Percentiles rank a stretch among this genome's conserved stretches.
Evolutionary conservation across 2,113 vertebrate species (phyloP).

Genomic region (Ailuropoda melanoleuca): DNA sequence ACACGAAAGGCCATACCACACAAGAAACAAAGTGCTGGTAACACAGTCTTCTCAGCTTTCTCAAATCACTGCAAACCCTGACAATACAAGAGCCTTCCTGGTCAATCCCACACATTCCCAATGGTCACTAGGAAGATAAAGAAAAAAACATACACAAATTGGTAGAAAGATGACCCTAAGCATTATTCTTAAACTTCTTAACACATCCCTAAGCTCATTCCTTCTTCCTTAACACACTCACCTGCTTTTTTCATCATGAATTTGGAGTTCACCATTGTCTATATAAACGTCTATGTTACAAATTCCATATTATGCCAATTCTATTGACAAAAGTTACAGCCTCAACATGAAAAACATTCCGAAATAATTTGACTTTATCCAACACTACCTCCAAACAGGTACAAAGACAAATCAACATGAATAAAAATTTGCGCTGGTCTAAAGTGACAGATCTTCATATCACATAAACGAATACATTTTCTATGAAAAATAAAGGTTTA

Average conservation of each 20-base stretch:
- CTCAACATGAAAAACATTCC: neutral
- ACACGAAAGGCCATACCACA: neutral
- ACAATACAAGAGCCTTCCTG: neutral
- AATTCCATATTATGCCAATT: neutral
- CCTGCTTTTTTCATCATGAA: neutral
- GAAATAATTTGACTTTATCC: neutral
- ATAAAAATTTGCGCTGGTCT: neutral
- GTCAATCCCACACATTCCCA: neutral
- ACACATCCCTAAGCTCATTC: neutral
- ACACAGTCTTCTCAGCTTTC: neutral
- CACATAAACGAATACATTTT: neutral
- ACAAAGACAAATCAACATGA: neutral
- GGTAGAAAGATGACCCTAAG: neutral
- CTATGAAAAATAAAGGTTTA: slow-evolving; percentile 1
- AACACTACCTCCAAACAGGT: neutral
- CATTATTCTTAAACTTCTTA: neutral
- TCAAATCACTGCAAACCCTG: neutral
- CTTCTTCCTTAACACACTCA: neutral
- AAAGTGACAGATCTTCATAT: neutral
- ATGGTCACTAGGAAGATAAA: neutral
- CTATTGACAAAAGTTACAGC: neutral
- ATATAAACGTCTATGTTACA: neutral
- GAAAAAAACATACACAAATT: neutral
- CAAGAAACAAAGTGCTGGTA: neutral
- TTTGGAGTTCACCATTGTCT: neutral